A percentile compares a stretch with the other conserved stretches of the same genome.
phyloP scores from a whole-genome alignment of 2,113 vertebrate species.

The Blennius ocellaris region DNA sequence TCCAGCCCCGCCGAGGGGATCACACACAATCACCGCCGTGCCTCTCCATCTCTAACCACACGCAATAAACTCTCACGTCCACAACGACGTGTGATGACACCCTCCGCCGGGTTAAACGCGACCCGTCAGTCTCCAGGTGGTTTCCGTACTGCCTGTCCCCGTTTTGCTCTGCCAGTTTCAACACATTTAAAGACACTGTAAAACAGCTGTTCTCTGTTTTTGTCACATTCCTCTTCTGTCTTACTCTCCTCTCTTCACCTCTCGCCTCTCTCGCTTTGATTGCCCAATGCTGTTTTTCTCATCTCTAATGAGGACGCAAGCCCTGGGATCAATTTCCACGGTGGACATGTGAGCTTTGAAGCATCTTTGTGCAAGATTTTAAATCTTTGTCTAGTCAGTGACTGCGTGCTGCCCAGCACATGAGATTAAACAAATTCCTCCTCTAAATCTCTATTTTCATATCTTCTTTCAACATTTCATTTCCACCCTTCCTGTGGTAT shows the following conservation, averaged over 20 bases:
- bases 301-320: not conserved
- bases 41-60: slow-evolving; percentile 30
- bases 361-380: not conserved
- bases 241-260: not conserved
- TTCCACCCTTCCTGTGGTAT: slow-evolving; percentile 13
- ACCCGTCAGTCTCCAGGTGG: slow-evolving; percentile 54
- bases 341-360: not conserved
- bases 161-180: not conserved
- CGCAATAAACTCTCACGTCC: slow-evolving; percentile 6
- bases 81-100: slow-evolving; percentile 18
- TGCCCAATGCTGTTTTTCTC: not conserved
- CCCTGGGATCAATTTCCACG: not conserved
- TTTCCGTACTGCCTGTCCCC: slow-evolving; percentile 24
- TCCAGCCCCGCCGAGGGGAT: slow-evolving; percentile 21
- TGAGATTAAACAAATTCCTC: not conserved
- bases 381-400: not conserved
- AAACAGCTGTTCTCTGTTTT: slow-evolving; percentile 58
- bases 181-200: slow-evolving; percentile 27
- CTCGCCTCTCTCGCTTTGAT: not conserved
- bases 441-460: not conserved
- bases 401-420: not conserved
- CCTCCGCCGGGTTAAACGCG: slow-evolving; percentile 12
- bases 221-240: slow-evolving; percentile 20
- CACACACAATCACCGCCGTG: slow-evolving; percentile 2
- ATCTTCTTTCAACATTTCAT: not conserved